Conservation (phyloP, 2,888 invertebrate species). For the Chaetogeoica ovagalla region DNA sequence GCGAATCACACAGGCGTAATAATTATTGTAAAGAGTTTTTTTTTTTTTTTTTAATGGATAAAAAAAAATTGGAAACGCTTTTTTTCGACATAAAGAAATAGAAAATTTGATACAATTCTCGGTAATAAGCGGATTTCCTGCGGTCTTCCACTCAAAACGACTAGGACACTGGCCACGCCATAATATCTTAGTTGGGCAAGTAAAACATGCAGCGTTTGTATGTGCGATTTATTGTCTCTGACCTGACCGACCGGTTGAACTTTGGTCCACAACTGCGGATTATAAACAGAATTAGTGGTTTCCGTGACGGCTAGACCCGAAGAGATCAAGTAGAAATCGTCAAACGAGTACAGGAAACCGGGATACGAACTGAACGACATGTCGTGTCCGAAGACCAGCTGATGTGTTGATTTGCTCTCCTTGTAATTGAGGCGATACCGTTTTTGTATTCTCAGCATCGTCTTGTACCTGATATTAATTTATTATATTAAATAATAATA, state of each 20-base stretch:
- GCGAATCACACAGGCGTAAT: no score
- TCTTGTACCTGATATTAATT: constrained; percentile 65
- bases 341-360: constrained; percentile 77
- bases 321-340: constrained; percentile 76
- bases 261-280: constrained; percentile 70
- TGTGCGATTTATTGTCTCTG: neutral
- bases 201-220: no score
- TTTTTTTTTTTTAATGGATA: no score
- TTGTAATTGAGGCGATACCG: constrained; percentile 76
- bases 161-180: no score
- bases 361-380: constrained; percentile 84
- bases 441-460: constrained; percentile 83
- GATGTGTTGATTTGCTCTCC: constrained; percentile 64
- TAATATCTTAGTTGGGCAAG: no score
- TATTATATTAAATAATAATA: no score
- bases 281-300: constrained; percentile 76
- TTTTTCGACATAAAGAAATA: no score
- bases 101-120: no score
- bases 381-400: constrained; percentile 68
- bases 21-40: no score
- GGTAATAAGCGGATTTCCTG: no score
- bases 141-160: no score
- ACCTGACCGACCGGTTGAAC: constrained; percentile 37
- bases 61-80: no score
- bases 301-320: constrained; percentile 71